Percentiles rank a stretch among this genome's conserved stretches.
These are phyloP conservation scores for Andrena camellia DNA, from an alignment of 2,888 invertebrate genomes.

Conservation along the genomic window DNA sequence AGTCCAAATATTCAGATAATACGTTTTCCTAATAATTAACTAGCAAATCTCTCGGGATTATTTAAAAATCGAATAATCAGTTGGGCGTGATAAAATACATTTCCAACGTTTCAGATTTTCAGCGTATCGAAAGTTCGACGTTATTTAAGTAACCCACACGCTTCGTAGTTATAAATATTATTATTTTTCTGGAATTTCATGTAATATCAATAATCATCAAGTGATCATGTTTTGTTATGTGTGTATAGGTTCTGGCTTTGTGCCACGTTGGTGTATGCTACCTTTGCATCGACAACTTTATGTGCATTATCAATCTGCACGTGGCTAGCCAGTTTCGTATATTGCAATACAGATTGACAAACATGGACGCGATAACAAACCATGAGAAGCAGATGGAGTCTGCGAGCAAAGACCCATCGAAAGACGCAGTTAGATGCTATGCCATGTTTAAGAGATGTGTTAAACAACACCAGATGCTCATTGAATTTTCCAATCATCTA, in stretches of 20 bases:
- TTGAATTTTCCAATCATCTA: slow-evolving; percentile 56
- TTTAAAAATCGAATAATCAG: too few species aligned
- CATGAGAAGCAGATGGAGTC: not conserved
- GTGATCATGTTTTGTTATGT: not conserved
- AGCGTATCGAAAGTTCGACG: too few species aligned
- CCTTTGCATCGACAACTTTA: slow-evolving; percentile 35
- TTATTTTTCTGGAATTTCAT: too few species aligned
- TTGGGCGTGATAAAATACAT: too few species aligned
- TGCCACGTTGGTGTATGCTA: slow-evolving; percentile 20
- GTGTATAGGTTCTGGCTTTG: not conserved
- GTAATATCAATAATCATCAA: too few species aligned
- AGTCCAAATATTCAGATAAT: too few species aligned
- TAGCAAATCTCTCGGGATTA: too few species aligned
- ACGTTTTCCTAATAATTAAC: too few species aligned
- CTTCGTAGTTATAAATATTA: too few species aligned
- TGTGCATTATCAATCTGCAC: slow-evolving; percentile 37
- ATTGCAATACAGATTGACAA: slow-evolving; percentile 30
- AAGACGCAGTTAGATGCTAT: not conserved
- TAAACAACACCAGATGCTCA: slow-evolving; percentile 51
- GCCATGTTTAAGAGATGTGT: not conserved
- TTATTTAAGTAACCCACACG: too few species aligned
- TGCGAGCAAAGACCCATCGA: too few species aligned
- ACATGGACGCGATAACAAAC: not conserved
- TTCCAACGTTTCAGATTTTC: too few species aligned
- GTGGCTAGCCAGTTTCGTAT: slow-evolving; percentile 33